Evolutionary conservation across 2,113 vertebrate species (phyloP).

Genomic region (Arvicanthis niloticus): DNA sequence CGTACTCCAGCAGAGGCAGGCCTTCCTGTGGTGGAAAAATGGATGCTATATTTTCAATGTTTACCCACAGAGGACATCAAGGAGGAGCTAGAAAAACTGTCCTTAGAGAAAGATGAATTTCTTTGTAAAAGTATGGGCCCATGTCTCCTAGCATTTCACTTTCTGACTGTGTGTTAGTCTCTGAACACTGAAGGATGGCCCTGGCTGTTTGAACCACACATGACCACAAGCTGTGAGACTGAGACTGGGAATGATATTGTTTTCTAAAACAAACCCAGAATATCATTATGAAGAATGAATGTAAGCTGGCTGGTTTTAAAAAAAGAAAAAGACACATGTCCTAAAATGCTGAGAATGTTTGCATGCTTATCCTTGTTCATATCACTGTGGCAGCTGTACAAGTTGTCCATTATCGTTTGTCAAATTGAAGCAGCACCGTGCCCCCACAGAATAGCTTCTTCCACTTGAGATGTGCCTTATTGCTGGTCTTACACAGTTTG

Average conservation of each 20-base stretch:
- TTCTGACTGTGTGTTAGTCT: not conserved
- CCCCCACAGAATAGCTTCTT: not conserved
- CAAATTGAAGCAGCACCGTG: not conserved
- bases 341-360: not conserved
- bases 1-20: not conserved
- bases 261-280: not conserved
- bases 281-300: not conserved
- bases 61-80: not conserved
- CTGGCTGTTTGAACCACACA: not conserved
- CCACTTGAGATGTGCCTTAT: not conserved
- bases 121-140: not conserved
- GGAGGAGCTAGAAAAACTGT: not conserved
- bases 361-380: conserved; percentile 13
- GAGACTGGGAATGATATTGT: not conserved
- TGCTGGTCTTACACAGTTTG: not conserved
- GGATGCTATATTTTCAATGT: not conserved
- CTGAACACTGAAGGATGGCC: not conserved
- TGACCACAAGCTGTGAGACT: not conserved
- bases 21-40: not conserved
- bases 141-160: not conserved
- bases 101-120: not conserved
- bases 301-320: not conserved
- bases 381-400: not conserved
- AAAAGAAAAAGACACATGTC: not conserved
- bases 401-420: not conserved